phyloP scores from a whole-genome alignment of 30 jellyfish, hydroid and myxozoan species.

The Haliclystus octoradiatus region DNA sequence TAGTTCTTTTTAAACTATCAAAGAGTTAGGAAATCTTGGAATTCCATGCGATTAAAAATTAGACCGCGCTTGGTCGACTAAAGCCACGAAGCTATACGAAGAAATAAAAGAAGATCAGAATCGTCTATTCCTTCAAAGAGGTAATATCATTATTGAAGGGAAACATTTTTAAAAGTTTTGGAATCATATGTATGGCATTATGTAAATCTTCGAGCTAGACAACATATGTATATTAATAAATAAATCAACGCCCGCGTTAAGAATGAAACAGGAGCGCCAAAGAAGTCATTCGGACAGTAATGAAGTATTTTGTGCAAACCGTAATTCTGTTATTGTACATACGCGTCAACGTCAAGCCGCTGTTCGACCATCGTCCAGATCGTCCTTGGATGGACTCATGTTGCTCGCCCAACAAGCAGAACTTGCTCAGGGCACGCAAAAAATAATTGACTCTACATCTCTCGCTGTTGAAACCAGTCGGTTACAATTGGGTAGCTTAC shows the following conservation, averaged over 20 bases:
- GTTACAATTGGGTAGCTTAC: too few species aligned
- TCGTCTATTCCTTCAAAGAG: too few species aligned
- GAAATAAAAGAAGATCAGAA: too few species aligned
- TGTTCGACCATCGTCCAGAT: neutral
- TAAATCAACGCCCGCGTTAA: neutral
- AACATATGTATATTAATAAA: neutral
- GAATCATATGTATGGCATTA: too few species aligned
- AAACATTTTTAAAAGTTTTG: too few species aligned
- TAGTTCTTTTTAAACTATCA: too few species aligned
- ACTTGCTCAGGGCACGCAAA: neutral
- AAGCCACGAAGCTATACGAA: neutral
- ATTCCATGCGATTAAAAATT: neutral
- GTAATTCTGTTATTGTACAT: neutral
- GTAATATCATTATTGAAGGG: too few species aligned
- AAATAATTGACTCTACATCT: too few species aligned
- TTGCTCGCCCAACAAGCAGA: neutral
- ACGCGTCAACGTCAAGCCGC: neutral
- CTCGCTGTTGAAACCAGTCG: too few species aligned
- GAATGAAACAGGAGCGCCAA: neutral
- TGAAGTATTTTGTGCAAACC: neutral
- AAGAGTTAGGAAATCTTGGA: neutral
- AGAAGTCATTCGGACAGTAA: neutral
- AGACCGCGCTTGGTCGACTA: neutral
- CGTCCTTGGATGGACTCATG: neutral
- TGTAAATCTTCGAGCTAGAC: too few species aligned